Percentiles rank a stretch among this genome's conserved stretches.
Evolutionary conservation across 2,888 invertebrate genomes (phyloP).

Genomic region (Lysandra bellargus): DNA sequence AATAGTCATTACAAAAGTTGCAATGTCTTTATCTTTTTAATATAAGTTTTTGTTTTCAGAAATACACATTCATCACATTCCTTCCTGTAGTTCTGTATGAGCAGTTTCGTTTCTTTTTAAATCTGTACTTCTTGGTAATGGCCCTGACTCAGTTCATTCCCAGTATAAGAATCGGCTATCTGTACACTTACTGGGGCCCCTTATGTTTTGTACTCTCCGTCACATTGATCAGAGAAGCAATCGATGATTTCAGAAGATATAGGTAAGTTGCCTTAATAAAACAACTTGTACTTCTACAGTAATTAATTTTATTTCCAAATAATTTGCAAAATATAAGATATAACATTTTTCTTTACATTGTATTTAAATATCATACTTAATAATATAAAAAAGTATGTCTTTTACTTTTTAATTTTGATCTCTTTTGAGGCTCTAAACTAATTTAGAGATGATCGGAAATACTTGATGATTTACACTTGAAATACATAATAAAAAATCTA

Average conservation of each 20-base stretch:
- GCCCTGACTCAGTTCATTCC: slow-evolving; percentile 99
- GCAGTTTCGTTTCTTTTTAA: slow-evolving; percentile 99
- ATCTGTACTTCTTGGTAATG: slow-evolving; percentile 98
- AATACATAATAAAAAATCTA: no score
- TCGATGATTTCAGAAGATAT: slow-evolving; percentile 96
- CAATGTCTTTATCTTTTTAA: neutral
- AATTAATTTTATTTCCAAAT: no score
- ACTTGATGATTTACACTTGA: no score
- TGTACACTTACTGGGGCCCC: slow-evolving; percentile 99
- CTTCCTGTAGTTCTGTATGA: slow-evolving; percentile 96
- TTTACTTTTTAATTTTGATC: no score
- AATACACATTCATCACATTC: slow-evolving; percentile 96
- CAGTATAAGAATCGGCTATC: slow-evolving; percentile 96
- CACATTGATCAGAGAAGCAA: slow-evolving; percentile 96
- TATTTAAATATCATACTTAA: no score
- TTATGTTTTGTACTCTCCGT: slow-evolving; percentile 97
- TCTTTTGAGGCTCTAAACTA: no score
- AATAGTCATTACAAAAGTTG: neutral
- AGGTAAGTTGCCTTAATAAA: slow-evolving; percentile 56
- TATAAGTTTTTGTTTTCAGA: slow-evolving; percentile 79
- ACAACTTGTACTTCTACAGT: neutral
- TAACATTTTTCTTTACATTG: no score
- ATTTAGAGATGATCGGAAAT: no score
- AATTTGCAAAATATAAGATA: no score
- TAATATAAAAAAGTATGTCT: no score